Conservation (phyloP, 1,140 invertebrate genomes). For the Drosophila erecta region DNA sequence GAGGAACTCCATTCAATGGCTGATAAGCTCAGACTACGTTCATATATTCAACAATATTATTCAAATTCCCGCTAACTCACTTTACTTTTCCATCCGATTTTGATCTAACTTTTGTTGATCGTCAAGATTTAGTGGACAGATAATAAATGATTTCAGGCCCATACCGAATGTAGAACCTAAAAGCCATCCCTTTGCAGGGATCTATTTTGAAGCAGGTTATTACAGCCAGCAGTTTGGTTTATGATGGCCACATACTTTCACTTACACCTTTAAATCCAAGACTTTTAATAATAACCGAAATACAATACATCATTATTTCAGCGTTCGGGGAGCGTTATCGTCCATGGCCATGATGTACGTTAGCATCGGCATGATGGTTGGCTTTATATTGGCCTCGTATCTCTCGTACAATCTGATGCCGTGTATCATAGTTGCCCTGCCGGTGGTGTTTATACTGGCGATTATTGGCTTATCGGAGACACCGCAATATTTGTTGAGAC, state of each 20-base stretch:
- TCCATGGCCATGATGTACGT: constrained; percentile 71
- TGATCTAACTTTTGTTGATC: no score
- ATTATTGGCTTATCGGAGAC: constrained; percentile 58
- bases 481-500: constrained; percentile 54
- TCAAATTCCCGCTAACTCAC: no score
- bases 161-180: no score
- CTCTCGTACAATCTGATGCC: constrained; percentile 68
- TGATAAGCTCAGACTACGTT: constrained; percentile 16
- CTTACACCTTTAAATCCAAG: no score
- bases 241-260: no score
- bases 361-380: constrained; percentile 61
- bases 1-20: not conserved
- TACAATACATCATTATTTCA: constrained; percentile 9
- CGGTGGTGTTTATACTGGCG: constrained; percentile 58
- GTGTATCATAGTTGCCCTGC: constrained; percentile 51
- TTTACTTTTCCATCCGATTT: not conserved
- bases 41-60: not conserved
- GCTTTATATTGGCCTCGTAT: constrained; percentile 55
- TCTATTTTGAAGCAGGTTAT: no score
- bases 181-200: no score
- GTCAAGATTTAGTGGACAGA: no score
- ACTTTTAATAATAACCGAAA: no score
- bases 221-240: no score
- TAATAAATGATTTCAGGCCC: no score
- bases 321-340: constrained; percentile 66